Conservation (phyloP, 2,888 invertebrate genomes). For the Caenorhabditis afra region DNA sequence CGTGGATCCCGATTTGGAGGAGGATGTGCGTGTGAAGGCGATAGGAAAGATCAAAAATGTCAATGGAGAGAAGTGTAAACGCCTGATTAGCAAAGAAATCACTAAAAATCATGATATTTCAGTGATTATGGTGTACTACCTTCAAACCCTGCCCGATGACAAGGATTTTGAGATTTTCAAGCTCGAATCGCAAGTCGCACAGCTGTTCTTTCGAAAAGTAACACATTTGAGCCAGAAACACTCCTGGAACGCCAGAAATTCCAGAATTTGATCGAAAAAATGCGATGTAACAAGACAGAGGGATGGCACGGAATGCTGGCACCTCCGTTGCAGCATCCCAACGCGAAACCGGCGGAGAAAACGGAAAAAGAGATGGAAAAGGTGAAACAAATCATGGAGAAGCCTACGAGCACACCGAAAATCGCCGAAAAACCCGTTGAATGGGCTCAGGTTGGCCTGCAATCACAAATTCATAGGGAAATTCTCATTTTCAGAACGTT, state of each 20-base stretch:
- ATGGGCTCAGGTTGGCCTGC: too few species aligned
- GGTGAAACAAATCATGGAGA: too few species aligned
- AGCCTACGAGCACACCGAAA: too few species aligned
- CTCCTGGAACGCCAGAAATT: background rate
- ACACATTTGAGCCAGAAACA: background rate
- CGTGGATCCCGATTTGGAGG: conserved; percentile 4
- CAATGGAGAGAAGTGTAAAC: conserved; percentile 32
- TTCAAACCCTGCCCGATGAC: conserved; percentile 32
- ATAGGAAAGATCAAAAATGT: conserved; percentile 41
- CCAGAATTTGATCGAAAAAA: conserved; percentile 35
- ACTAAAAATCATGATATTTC: background rate
- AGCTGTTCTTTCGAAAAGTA: conserved; percentile 37
- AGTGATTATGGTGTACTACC: conserved; percentile 35
- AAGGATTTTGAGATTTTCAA: conserved; percentile 51
- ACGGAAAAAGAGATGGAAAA: background rate
- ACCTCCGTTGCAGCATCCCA: too few species aligned
- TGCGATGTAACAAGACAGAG: conserved; percentile 17
- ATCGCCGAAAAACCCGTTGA: too few species aligned
- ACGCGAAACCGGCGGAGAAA: background rate
- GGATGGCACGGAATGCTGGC: conserved; percentile 39
- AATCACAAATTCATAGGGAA: too few species aligned
- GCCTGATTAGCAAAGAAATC: too few species aligned
- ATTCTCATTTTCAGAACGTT: too few species aligned
- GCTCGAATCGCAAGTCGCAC: conserved; percentile 25
- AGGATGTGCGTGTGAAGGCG: conserved; percentile 26